phyloP scores from a whole-genome alignment of 2,797 vertebrate genomes.

The Neomorphus geoffroyi region DNA sequence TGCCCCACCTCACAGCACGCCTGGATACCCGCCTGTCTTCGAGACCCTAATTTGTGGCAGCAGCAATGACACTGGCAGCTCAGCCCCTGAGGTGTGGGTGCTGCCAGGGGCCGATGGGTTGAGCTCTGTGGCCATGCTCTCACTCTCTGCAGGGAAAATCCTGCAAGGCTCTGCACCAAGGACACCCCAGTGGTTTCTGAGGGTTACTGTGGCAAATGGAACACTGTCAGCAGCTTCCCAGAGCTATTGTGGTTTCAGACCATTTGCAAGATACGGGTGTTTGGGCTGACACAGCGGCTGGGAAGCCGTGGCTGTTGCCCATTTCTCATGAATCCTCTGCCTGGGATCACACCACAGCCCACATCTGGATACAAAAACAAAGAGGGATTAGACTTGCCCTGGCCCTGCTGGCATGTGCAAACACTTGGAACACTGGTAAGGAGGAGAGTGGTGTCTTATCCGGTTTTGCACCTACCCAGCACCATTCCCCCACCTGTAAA shows the following conservation, averaged over 20 bases:
- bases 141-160: background rate
- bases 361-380: background rate
- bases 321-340: background rate
- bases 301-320: background rate
- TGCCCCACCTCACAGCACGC: background rate
- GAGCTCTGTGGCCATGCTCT: background rate
- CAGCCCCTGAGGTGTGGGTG: accelerated
- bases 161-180: accelerated
- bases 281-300: background rate
- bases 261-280: accelerated
- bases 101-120: accelerated
- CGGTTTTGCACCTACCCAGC: accelerated
- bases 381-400: background rate
- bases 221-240: background rate
- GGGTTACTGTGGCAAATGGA: background rate
- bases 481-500: accelerated
- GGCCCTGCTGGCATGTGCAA: no score
- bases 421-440: accelerated
- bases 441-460: background rate
- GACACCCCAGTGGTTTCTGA: background rate
- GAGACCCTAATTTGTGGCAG: accelerated
- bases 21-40: background rate
- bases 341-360: background rate
- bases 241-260: background rate
- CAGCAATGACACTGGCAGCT: background rate